Conservation (phyloP, 2,797 vertebrate species). For the Discoglossus pictus region DNA sequence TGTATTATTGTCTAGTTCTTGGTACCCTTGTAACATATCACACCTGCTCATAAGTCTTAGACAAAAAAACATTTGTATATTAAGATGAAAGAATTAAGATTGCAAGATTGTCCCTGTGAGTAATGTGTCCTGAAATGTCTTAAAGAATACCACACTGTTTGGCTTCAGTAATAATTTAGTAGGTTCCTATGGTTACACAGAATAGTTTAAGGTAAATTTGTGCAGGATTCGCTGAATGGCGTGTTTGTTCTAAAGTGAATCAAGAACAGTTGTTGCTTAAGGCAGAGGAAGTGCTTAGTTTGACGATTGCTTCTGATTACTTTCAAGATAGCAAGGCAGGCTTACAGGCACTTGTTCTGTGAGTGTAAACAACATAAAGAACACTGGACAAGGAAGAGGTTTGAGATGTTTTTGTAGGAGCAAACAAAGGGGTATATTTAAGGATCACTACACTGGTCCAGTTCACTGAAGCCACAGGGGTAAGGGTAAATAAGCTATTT, state of each 20-base stretch:
- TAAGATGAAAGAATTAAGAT: too few species aligned
- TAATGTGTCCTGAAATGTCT: too few species aligned
- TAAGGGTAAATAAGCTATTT: conserved; percentile 5
- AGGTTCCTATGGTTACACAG: conserved; percentile 47
- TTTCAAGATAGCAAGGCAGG: conserved; percentile 61
- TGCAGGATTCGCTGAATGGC: conserved; percentile 53
- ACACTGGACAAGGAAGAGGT: conserved; percentile 34
- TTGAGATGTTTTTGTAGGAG: conserved; percentile 2
- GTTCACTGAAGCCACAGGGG: neutral
- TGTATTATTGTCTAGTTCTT: too few species aligned
- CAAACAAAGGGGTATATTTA: conserved; percentile 9
- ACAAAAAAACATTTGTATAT: too few species aligned
- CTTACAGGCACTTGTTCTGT: neutral
- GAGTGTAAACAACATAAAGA: conserved; percentile 46
- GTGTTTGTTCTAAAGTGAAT: conserved; percentile 58
- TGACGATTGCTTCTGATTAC: conserved; percentile 57
- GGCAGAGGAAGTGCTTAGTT: conserved; percentile 59
- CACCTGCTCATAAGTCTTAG: too few species aligned
- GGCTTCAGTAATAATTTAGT: conserved; percentile 16
- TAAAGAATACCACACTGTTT: neutral
- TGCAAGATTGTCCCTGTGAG: too few species aligned
- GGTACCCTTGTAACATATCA: too few species aligned
- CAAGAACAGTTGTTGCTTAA: conserved; percentile 56
- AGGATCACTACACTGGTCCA: neutral
- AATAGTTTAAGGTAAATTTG: conserved; percentile 54